Conservation (phyloP, 1,140 invertebrate species). For the Drosophila bifasciata region DNA sequence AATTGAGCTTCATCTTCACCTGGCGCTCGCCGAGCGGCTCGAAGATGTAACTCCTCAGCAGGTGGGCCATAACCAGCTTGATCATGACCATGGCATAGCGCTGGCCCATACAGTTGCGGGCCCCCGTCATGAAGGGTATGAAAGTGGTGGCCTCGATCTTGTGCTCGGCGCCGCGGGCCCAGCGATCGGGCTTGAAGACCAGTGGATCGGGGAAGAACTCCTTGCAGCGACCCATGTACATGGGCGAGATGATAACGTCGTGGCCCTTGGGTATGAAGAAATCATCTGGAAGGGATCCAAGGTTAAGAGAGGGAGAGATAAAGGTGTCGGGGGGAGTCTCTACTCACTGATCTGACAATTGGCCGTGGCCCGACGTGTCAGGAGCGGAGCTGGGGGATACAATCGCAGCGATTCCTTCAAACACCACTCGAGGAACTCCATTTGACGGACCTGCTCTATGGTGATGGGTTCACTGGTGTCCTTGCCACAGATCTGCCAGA, state of each 20-base stretch:
- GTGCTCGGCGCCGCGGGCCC: conserved; percentile 82
- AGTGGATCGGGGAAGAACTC: conserved; percentile 89
- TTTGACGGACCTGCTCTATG: conserved; percentile 85
- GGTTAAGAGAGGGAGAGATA: too few relatives aligned
- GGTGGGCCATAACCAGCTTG: conserved; percentile 59
- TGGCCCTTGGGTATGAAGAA: conserved; percentile 64
- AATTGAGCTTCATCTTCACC: conserved; percentile 52
- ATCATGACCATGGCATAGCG: conserved; percentile 76
- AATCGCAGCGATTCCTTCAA: conserved; percentile 89
- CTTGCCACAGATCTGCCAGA: conserved; percentile 86
- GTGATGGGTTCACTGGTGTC: conserved; percentile 80
- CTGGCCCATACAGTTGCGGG: conserved; percentile 88
- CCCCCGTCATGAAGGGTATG: conserved; percentile 89
- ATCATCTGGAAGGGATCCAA: conserved; percentile 39
- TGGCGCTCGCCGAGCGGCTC: conserved; percentile 57
- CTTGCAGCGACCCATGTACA: conserved; percentile 66
- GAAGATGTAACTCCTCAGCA: conserved; percentile 70
- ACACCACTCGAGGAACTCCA: conserved; percentile 87
- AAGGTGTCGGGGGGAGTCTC: not conserved
- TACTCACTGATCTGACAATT: conserved; percentile 66
- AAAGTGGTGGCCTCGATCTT: conserved; percentile 86
- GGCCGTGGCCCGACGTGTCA: conserved; percentile 85
- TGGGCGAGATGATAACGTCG: conserved; percentile 59
- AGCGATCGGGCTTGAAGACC: conserved; percentile 90
- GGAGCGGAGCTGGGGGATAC: conserved; percentile 92